phyloP scores from a whole-genome alignment of 1,140 invertebrate species.

The Sarcophaga peregrina region DNA sequence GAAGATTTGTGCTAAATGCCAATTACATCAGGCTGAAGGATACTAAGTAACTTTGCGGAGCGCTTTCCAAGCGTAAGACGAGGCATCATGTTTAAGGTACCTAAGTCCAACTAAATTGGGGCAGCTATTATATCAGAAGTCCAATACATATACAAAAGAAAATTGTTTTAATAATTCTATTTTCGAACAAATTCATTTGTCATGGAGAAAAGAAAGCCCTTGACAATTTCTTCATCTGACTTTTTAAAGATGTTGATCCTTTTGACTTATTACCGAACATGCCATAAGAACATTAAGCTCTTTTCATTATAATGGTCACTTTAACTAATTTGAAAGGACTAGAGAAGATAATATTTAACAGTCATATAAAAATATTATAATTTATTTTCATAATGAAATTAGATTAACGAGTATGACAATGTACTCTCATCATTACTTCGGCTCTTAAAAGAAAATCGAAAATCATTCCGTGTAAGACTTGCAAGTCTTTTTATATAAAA shows the following conservation, averaged over 20 bases:
- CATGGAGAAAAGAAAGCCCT: background rate
- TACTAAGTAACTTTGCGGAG: too few relatives aligned
- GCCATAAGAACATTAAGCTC: slow-evolving; percentile 32
- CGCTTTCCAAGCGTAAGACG: too few relatives aligned
- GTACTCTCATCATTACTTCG: slow-evolving; percentile 1
- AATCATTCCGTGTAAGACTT: too few relatives aligned
- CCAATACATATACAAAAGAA: too few relatives aligned
- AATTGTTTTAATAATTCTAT: too few relatives aligned
- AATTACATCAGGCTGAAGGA: too few relatives aligned
- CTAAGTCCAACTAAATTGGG: too few relatives aligned
- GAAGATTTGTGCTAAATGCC: too few relatives aligned
- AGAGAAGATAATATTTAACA: slow-evolving; percentile 16
- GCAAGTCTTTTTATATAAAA: background rate
- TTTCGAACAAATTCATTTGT: background rate
- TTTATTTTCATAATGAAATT: slow-evolving; percentile 38
- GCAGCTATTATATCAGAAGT: too few relatives aligned
- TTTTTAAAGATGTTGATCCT: slow-evolving; percentile 31
- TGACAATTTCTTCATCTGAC: background rate
- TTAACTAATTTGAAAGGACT: slow-evolving; percentile 31
- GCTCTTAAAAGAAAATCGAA: too few relatives aligned
- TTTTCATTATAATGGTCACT: slow-evolving; percentile 21
- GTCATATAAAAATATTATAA: slow-evolving; percentile 24
- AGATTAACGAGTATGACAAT: background rate
- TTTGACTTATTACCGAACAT: slow-evolving; percentile 28
- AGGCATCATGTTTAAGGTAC: too few relatives aligned